These are phyloP conservation scores for Platycheirus albimanus DNA, from an alignment of 2,888 invertebrate genomes.

Conservation along the genomic window DNA sequence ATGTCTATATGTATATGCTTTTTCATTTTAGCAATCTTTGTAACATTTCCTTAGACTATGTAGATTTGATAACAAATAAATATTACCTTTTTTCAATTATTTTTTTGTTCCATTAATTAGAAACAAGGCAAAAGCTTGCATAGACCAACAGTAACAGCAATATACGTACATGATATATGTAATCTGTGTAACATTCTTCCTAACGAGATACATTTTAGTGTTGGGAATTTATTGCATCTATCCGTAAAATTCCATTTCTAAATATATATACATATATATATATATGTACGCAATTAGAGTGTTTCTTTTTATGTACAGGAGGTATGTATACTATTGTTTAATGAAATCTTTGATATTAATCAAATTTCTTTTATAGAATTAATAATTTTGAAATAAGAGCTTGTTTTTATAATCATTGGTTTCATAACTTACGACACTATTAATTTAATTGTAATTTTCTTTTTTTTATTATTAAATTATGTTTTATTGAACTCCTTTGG, in stretches of 20 bases:
- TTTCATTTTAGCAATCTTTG: conserved; percentile 34
- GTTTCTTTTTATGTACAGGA: conserved; percentile 13
- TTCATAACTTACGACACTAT: conserved; percentile 44
- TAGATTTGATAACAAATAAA: conserved; percentile 59
- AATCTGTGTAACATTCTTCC: too few species aligned
- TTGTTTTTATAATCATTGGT: conserved; percentile 26
- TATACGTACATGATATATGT: neutral
- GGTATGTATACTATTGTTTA: neutral
- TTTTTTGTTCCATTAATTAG: conserved; percentile 23
- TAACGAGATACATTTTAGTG: too few species aligned
- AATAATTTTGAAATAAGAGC: conserved; percentile 8
- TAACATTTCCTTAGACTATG: conserved; percentile 66
- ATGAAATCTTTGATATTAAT: conserved; percentile 23
- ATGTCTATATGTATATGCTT: conserved; percentile 36
- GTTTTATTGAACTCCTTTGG: conserved; percentile 50
- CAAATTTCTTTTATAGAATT: conserved; percentile 9
- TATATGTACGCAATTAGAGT: neutral
- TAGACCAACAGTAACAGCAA: conserved; percentile 48
- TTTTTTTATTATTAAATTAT: conserved; percentile 18
- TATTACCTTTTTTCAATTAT: conserved; percentile 15
- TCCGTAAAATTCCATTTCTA: conserved; percentile 10
- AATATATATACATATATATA: too few species aligned
- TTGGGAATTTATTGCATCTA: conserved; percentile 6
- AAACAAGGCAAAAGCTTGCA: conserved; percentile 64
- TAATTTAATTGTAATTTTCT: conserved; percentile 33